phyloP scores from a whole-genome alignment of 2,888 invertebrate species.

The Ochropleura leucogaster region DNA sequence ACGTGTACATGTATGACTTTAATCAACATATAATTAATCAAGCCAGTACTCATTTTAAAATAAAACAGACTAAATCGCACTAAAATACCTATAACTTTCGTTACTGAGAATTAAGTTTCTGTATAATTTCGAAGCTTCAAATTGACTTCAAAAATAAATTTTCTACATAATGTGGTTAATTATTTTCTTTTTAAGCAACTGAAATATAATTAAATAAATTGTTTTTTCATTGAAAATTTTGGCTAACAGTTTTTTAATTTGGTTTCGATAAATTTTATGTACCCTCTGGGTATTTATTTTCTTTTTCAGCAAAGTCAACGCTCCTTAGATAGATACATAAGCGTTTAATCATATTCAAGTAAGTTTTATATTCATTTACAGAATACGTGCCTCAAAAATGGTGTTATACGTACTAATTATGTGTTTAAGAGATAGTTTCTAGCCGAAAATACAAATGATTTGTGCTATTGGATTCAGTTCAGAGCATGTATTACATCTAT shows the following conservation, averaged over 20 bases:
- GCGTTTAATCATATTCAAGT: background rate
- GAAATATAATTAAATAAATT: constrained; percentile 26
- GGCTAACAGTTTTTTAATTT: constrained; percentile 13
- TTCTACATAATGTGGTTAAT: background rate
- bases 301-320: background rate
- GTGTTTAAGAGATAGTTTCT: background rate
- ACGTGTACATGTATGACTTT: background rate
- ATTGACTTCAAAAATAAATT: background rate
- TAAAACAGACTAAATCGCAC: background rate
- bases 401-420: too few relatives aligned
- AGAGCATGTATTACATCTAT: background rate
- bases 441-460: background rate
- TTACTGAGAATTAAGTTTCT: background rate
- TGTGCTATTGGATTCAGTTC: too few relatives aligned
- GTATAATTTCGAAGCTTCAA: constrained; percentile 3
- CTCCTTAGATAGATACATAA: background rate
- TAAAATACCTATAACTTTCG: background rate
- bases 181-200: constrained; percentile 23
- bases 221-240: background rate
- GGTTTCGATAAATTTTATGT: background rate
- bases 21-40: background rate
- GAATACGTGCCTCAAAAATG: background rate
- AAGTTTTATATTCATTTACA: background rate
- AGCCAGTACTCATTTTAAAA: background rate
- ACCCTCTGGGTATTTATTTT: background rate